Percentiles rank a stretch among this genome's conserved stretches.
phyloP scores from a whole-genome alignment of 2,797 vertebrate genomes.

The Pempheris klunzingeri region DNA sequence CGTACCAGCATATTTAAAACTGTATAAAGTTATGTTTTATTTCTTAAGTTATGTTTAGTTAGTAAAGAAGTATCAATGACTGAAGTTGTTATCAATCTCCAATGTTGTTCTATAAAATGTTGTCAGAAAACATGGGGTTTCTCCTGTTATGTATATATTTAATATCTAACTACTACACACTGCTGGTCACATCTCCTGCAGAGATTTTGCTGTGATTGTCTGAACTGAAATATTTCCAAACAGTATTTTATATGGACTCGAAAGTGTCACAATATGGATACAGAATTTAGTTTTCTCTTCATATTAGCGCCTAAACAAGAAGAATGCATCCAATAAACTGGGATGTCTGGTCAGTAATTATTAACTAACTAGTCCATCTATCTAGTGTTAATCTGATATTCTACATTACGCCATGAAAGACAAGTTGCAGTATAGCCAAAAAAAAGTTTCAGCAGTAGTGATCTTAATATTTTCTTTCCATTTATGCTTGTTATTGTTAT shows the following conservation, averaged over 20 bases:
- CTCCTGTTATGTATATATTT: not conserved
- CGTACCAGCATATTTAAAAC: constrained; percentile 89
- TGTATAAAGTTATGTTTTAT: constrained; percentile 87
- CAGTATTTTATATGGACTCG: not conserved
- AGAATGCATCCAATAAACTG: not conserved
- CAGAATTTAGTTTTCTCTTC: rapidly evolving
- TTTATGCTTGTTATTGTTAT: not conserved
- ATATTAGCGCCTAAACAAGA: not conserved
- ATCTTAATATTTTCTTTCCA: not conserved
- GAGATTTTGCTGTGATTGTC: not conserved
- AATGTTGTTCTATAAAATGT: constrained; percentile 73
- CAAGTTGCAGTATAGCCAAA: not conserved
- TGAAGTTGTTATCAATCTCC: constrained; percentile 80
- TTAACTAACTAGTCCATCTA: not conserved
- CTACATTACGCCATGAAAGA: not conserved
- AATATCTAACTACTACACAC: not conserved
- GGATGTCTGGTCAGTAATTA: not conserved
- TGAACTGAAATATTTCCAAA: not conserved
- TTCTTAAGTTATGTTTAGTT: constrained; percentile 88
- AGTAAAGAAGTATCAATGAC: constrained; percentile 84
- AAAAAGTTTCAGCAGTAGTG: not conserved
- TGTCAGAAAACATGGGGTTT: constrained; percentile 53
- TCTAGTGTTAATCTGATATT: not conserved
- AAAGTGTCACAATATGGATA: not conserved
- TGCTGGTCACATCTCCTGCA: not conserved